Evolutionary conservation across 2,797 vertebrate species (phyloP).

Genomic region (Esox lucius): DNA sequence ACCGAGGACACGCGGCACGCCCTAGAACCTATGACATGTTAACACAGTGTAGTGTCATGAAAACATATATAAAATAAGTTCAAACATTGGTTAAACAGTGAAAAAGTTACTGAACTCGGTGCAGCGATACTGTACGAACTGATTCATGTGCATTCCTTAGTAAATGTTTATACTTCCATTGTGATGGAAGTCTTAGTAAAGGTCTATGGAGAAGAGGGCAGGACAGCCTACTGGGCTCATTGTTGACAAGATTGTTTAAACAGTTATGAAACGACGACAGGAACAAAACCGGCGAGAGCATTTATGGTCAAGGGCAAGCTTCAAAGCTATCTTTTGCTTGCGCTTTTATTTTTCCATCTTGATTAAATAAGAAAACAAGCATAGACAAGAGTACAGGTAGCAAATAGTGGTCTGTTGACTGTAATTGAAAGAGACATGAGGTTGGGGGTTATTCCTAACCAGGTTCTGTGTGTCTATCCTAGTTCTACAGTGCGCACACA

Average conservation of each 20-base stretch:
- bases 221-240: not conserved
- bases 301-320: not conserved
- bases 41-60: not conserved
- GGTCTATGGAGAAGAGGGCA: not conserved
- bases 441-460: slow-evolving; percentile 1
- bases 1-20: not conserved
- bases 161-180: not conserved
- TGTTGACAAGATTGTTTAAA: not conserved
- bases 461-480: not conserved
- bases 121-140: not conserved
- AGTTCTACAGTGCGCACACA: no score
- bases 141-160: not conserved
- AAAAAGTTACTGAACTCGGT: not conserved
- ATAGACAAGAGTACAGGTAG: not conserved
- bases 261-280: not conserved
- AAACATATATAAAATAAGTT: not conserved
- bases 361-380: not conserved
- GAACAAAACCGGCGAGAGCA: not conserved
- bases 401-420: not conserved
- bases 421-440: not conserved
- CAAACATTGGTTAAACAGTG: not conserved
- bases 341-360: not conserved
- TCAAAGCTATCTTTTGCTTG: not conserved
- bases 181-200: not conserved
- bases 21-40: not conserved